Base-by-base conservation (phyloP, 2,113 vertebrate species). In the Oplegnathus fasciatus region DNA sequence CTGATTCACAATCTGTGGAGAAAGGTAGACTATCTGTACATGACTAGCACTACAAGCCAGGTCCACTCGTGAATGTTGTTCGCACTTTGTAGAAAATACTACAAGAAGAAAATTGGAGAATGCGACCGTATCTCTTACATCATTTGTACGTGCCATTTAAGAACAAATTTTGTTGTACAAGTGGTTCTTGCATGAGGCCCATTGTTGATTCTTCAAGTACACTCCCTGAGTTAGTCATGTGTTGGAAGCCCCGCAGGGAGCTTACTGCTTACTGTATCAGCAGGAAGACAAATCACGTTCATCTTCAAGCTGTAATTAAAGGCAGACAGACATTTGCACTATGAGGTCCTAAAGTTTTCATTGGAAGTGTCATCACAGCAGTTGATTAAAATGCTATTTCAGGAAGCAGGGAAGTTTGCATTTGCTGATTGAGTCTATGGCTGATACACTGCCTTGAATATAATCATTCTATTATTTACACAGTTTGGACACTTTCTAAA, bases 351-450 rank as follows among this genome's bases (percentile, higher is more conserved):
- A 66, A 67, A 34, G 32, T 71, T 78, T 82, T 68, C 24, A 60
- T 37, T 37, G 34, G 3, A 52, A 72, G 75, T 76, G 66, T 60
- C 44, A 85, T 74, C 62, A 57, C 68, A 72, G 60, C 20, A 61
- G 50, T 64, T 89, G 80, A 88, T 88, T 80, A 74, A 83, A 55
- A 68, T 64, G 50, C 24, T 60, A 69, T 84, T 80, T 78, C 40
- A 85, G 74, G 26, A 83, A n/a, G 22, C 64, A 28, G n/a, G 40
- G 34, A 80, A 30, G 83, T 90, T 78, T 78, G 30, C n/a, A n/a
- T 67, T 70, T 28, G 15, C 66, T 54, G 32, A 68, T 22, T 77
- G 37, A 78, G 28, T 65, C 58, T 67, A 69, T 58, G 74, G 62
- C 62, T 60, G 46, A 65, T 61, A 52, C 61, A 74, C 37, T 46